These are phyloP conservation scores for Spheniscus mendiculus DNA, from an alignment of 2,113 vertebrate species.

Conservation along the genomic window DNA sequence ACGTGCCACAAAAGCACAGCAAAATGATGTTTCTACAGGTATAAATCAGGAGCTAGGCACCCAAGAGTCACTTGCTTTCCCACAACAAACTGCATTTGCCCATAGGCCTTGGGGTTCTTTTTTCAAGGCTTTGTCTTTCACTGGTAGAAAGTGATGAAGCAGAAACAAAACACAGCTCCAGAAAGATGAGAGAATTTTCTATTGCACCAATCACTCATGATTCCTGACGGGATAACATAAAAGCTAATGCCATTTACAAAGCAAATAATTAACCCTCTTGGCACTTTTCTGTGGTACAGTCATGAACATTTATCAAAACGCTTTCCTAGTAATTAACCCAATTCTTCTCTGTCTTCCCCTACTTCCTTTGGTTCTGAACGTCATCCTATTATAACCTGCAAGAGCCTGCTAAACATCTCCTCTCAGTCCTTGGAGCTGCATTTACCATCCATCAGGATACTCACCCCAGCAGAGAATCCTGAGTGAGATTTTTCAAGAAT, in stretches of 20 bases:
- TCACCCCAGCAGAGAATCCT: background rate
- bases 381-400: background rate
- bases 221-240: background rate
- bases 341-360: background rate
- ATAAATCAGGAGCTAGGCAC: background rate
- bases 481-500: background rate
- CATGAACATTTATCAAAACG: background rate
- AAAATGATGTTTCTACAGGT: background rate
- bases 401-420: background rate
- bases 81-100: background rate
- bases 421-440: background rate
- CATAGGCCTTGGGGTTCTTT: background rate
- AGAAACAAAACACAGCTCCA: background rate
- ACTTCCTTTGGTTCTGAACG: background rate
- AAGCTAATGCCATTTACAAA: background rate
- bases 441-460: background rate
- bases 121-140: background rate
- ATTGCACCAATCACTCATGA: background rate
- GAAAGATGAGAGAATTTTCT: background rate
- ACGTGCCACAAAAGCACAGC: background rate
- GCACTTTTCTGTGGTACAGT: background rate
- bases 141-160: background rate
- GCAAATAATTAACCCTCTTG: conserved; percentile 8
- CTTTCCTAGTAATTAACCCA: background rate
- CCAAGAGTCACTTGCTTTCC: background rate